Evolutionary conservation across 2,113 vertebrate genomes (phyloP).

Genomic region (Pelusios castaneus): DNA sequence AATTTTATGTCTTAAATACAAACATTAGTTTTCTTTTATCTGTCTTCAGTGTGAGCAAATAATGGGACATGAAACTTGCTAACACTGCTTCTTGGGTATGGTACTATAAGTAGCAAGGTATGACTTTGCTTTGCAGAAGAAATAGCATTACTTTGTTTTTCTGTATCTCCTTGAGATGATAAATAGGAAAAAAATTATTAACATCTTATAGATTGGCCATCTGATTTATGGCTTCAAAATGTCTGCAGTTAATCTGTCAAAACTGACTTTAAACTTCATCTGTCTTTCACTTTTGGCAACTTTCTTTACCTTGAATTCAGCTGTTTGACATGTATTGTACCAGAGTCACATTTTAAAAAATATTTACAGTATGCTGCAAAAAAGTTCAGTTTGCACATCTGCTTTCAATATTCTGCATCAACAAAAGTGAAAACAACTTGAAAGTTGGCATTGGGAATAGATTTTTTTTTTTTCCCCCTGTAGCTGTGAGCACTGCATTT

Average conservation of each 20-base stretch:
- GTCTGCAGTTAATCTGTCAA: slow-evolving; percentile 87
- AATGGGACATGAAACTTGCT: slow-evolving; percentile 20
- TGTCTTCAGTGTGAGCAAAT: slow-evolving; percentile 36
- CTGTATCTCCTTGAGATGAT: slow-evolving; percentile 63
- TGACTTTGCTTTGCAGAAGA: slow-evolving; percentile 19
- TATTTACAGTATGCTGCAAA: slow-evolving; percentile 73
- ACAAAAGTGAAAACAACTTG: slow-evolving; percentile 87
- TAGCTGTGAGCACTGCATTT: slow-evolving; percentile 83
- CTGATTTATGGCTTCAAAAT: slow-evolving; percentile 89
- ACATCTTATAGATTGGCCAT: slow-evolving; percentile 83
- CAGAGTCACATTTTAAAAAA: slow-evolving; percentile 82
- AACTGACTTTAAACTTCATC: slow-evolving; percentile 89
- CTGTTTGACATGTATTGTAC: slow-evolving; percentile 86
- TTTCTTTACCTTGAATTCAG: slow-evolving; percentile 82
- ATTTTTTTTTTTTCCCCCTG: slow-evolving; percentile 60
- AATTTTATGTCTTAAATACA: slow-evolving; percentile 3
- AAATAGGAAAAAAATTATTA: slow-evolving; percentile 78
- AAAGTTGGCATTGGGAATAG: slow-evolving; percentile 80
- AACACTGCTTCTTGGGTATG: neutral
- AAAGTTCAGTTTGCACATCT: slow-evolving; percentile 85
- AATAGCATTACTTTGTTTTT: slow-evolving; percentile 19
- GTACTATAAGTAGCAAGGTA: slow-evolving; percentile 7
- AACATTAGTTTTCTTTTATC: slow-evolving; percentile 46
- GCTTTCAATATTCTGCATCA: slow-evolving; percentile 91
- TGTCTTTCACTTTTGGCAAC: slow-evolving; percentile 88